A percentile compares a stretch with the other conserved stretches of the same genome.
These are phyloP conservation scores for Habroteleia sp. DNA, from an alignment of 2,888 invertebrate genomes.

Conservation along the genomic window DNA sequence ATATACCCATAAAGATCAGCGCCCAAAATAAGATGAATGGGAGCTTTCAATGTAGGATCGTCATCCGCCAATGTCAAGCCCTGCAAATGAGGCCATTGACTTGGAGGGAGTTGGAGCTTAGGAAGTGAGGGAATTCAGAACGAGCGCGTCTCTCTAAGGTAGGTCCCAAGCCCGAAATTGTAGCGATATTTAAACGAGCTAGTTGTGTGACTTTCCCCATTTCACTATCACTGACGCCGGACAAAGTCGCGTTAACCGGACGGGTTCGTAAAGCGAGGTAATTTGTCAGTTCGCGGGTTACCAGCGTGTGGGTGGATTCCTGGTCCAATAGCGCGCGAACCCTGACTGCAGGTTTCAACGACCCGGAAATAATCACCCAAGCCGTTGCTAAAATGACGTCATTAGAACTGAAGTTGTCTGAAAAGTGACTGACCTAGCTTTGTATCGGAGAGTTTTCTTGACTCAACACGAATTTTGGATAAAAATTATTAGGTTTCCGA, in stretches of 20 bases:
- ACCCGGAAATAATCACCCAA: neutral
- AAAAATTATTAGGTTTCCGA: no score
- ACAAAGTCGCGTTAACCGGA: neutral
- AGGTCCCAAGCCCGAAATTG: no score
- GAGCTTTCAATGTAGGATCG: neutral
- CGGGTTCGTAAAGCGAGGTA: neutral
- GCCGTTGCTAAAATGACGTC: no score
- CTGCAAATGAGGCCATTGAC: neutral
- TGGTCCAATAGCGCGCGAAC: neutral
- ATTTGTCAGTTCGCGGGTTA: neutral
- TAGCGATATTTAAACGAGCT: no score
- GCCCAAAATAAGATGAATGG: neutral
- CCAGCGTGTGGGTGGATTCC: neutral
- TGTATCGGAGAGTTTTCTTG: no score
- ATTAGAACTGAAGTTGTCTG: no score
- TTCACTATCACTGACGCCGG: neutral
- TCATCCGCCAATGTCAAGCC: neutral
- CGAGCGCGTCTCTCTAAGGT: neutral
- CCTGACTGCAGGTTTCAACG: neutral
- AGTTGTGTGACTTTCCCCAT: no score
- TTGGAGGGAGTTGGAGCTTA: neutral
- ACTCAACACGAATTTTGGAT: no score
- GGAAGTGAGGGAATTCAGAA: neutral
- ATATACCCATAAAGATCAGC: slow-evolving; percentile 1
- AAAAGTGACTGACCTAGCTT: no score